Percentiles rank a stretch among this genome's conserved stretches.
Evolutionary conservation across 2,797 vertebrate species (phyloP).

Genomic region (Anableps anableps): DNA sequence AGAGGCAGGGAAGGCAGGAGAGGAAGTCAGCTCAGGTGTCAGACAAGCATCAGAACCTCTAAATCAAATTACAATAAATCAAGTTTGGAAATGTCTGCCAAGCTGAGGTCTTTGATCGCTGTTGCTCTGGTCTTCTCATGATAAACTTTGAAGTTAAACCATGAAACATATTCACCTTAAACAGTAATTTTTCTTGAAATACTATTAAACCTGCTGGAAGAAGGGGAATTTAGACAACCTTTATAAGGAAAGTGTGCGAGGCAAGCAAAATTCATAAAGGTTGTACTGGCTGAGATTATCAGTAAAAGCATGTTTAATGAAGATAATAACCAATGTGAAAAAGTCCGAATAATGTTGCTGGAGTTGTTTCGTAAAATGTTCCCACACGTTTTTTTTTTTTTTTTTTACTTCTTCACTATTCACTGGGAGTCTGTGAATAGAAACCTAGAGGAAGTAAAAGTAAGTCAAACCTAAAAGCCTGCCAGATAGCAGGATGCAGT

Average conservation of each 20-base stretch:
- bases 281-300: neutral
- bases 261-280: neutral
- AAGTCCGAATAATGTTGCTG: neutral
- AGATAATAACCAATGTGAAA: neutral
- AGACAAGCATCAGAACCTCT: conserved; percentile 57
- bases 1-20: conserved; percentile 32
- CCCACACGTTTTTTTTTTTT: neutral
- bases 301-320: neutral
- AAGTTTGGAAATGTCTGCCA: conserved; percentile 70
- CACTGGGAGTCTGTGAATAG: neutral
- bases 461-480: neutral
- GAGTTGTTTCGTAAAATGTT: neutral
- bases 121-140: neutral
- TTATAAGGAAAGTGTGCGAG: neutral
- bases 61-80: conserved; percentile 75
- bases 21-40: conserved; percentile 62
- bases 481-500: neutral
- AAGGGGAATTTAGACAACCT: neutral
- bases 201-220: neutral
- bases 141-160: neutral
- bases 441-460: neutral
- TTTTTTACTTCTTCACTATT: neutral
- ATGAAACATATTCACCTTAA: neutral
- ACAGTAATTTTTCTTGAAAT: neutral
- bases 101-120: conserved; percentile 35